Conservation (phyloP, 35 echinoderm and acorn worm genomes). For the Eucidaris tribuloides region DNA sequence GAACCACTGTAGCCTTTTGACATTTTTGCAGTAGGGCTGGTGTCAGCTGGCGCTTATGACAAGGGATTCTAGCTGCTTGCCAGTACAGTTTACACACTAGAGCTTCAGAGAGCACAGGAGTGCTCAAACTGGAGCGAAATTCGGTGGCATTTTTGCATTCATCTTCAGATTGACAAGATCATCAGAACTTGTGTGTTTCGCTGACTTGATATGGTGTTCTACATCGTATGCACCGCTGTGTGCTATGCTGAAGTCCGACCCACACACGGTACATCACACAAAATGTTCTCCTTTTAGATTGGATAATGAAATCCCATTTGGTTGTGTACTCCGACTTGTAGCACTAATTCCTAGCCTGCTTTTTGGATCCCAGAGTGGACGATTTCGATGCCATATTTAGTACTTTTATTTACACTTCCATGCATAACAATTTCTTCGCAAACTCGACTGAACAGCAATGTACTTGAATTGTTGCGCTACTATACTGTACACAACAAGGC, state of each 20-base stretch:
- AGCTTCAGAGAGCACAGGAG: no score
- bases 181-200: neutral
- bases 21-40: no score
- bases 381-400: neutral
- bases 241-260: slow-evolving; percentile 9
- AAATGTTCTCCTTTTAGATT: neutral
- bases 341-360: neutral
- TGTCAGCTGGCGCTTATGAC: no score
- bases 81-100: no score
- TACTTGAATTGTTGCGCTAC: no score
- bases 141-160: no score
- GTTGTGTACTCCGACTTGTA: neutral
- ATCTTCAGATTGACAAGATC: no score
- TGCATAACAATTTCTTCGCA: neutral
- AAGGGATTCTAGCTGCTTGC: no score
- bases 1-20: no score
- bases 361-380: neutral
- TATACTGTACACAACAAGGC: no score
- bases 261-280: neutral
- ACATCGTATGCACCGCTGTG: slow-evolving; percentile 13
- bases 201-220: neutral
- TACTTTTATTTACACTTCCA: no score
- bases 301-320: slow-evolving; percentile 2
- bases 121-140: no score
- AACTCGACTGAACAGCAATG: neutral